phyloP scores from a whole-genome alignment of 2,888 invertebrate species.

The Laspeyria flexula region DNA sequence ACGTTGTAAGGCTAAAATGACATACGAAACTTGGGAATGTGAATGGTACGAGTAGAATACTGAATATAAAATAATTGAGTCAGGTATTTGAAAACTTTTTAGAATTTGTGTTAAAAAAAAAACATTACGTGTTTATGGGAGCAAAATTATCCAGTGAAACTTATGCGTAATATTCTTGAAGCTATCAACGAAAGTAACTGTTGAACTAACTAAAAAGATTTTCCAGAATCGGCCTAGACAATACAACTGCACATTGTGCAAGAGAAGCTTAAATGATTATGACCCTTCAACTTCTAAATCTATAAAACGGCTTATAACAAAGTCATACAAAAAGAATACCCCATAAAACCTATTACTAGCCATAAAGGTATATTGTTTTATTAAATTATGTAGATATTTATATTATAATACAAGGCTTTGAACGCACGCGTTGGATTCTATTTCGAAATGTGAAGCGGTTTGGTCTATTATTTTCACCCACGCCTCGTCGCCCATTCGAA shows the following conservation, averaged over 20 bases:
- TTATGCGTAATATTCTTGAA: too few species aligned
- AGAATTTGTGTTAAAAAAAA: too few species aligned
- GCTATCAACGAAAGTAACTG: too few species aligned
- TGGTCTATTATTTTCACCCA: constrained; percentile 76
- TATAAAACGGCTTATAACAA: not conserved
- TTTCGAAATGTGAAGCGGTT: constrained; percentile 76
- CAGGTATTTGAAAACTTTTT: too few species aligned
- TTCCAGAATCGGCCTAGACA: not conserved
- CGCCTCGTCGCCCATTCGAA: constrained; percentile 65
- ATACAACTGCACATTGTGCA: not conserved
- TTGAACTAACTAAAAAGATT: too few species aligned
- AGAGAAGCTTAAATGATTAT: not conserved
- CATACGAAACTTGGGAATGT: too few species aligned
- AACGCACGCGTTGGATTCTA: constrained; percentile 35
- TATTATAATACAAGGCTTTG: constrained; percentile 12
- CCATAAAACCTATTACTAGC: constrained; percentile 7
- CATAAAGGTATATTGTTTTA: constrained; percentile 27
- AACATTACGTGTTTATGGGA: too few species aligned
- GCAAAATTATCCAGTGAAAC: too few species aligned
- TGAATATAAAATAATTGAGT: too few species aligned
- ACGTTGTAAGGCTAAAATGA: too few species aligned
- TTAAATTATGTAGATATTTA: constrained; percentile 21
- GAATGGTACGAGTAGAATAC: too few species aligned
- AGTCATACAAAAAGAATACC: constrained; percentile 1
- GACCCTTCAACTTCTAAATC: not conserved